Percentiles rank a stretch among this genome's conserved stretches.
Conservation (phyloP, 2,888 invertebrate species). For the Lydus trimaculatus region DNA sequence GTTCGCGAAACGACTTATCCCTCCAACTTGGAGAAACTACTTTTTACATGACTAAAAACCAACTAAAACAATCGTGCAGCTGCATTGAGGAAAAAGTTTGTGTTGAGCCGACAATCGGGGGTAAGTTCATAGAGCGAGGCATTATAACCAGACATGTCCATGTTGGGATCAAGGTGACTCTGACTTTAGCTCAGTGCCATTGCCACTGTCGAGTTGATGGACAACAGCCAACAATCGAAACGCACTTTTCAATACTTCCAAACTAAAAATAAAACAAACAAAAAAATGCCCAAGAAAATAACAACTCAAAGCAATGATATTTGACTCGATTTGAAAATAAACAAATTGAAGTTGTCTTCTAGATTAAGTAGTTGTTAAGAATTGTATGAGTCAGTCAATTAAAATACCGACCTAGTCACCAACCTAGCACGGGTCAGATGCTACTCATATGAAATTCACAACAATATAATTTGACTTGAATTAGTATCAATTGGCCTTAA, state of each 20-base stretch:
- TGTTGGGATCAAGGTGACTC: constrained; percentile 53
- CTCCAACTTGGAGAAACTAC: constrained; percentile 57
- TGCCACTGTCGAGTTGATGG: constrained; percentile 42
- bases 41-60: constrained; percentile 55
- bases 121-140: constrained; percentile 54
- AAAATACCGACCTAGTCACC: constrained; percentile 18
- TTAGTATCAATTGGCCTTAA: not conserved
- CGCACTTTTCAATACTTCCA: constrained; percentile 16
- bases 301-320: not conserved
- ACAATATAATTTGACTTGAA: constrained; percentile 5
- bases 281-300: not conserved
- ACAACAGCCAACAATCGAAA: constrained; percentile 31
- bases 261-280: not conserved
- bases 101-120: constrained; percentile 51
- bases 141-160: constrained; percentile 54
- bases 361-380: constrained; percentile 12
- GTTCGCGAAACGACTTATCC: constrained; percentile 46
- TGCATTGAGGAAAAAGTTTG: constrained; percentile 56
- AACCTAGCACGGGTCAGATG: constrained; percentile 3
- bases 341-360: constrained; percentile 7
- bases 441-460: constrained; percentile 4
- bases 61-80: constrained; percentile 55
- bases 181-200: constrained; percentile 40
- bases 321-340: not conserved
- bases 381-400: constrained; percentile 28